Conservation (phyloP, 2,113 vertebrate genomes). For the Pangasianodon hypophthalmus region DNA sequence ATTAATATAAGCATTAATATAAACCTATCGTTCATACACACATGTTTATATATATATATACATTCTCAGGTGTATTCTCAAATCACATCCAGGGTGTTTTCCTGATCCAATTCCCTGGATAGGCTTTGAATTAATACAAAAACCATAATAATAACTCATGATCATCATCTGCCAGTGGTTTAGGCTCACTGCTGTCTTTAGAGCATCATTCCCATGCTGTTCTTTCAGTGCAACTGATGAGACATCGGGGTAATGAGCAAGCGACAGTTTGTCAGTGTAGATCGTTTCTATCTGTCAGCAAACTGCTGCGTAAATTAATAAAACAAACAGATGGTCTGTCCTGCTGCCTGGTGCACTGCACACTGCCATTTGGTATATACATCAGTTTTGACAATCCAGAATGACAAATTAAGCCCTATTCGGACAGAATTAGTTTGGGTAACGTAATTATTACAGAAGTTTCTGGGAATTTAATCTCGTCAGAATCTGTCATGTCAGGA, state of each 20-base stretch:
- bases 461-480: neutral
- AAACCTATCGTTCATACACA: too few species aligned
- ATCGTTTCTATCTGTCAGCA: neutral
- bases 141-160: neutral
- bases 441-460: neutral
- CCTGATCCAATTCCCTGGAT: too few species aligned
- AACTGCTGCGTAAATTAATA: neutral
- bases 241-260: neutral
- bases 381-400: neutral
- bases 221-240: neutral
- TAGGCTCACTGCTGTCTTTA: neutral
- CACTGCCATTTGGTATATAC: neutral
- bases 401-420: neutral
- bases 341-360: neutral
- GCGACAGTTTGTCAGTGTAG: neutral
- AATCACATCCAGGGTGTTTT: too few species aligned
- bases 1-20: too few species aligned
- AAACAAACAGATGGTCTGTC: constrained; percentile 10
- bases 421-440: neutral
- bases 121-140: too few species aligned
- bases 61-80: too few species aligned
- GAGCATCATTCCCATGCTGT: neutral
- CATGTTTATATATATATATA: too few species aligned
- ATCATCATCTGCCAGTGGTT: neutral
- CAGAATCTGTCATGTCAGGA: neutral